These are phyloP conservation scores for Noctua comes DNA, from an alignment of 2,888 invertebrate species.

Conservation along the genomic window DNA sequence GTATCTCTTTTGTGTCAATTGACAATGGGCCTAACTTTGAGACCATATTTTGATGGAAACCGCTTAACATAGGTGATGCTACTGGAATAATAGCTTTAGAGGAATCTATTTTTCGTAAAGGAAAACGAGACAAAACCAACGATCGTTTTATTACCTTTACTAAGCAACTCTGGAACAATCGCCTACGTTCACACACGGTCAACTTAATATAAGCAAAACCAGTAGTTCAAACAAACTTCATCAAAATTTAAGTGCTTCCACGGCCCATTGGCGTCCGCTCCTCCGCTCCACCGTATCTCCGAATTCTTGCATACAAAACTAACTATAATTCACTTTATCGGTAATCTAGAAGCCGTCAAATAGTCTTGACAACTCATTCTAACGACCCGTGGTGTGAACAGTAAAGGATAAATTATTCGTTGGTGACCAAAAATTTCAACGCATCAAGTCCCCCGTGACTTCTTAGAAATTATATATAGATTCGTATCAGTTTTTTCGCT, in stretches of 20 bases:
- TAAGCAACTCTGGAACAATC: not conserved
- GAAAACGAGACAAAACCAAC: not conserved
- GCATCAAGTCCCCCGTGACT: conserved; percentile 79
- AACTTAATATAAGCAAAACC: conserved; percentile 52
- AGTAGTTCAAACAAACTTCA: conserved; percentile 64
- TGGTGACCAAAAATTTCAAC: conserved; percentile 81
- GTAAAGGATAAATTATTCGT: conserved; percentile 84
- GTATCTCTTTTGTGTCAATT: conserved; percentile 24
- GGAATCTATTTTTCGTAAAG: not conserved
- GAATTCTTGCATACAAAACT: conserved; percentile 85
- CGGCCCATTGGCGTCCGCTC: conserved; percentile 83
- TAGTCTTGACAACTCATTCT: conserved; percentile 86
- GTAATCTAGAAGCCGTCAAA: conserved; percentile 79
- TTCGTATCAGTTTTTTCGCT: conserved; percentile 85
- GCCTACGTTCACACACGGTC: conserved; percentile 23
- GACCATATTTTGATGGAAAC: conserved; percentile 22
- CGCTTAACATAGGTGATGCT: conserved; percentile 13
- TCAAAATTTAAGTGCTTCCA: conserved; percentile 74
- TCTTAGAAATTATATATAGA: conserved; percentile 87
- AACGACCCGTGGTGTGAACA: conserved; percentile 85
- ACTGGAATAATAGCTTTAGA: not conserved
- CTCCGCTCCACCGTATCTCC: conserved; percentile 76
- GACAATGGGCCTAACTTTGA: conserved; percentile 39
- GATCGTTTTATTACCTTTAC: not conserved
- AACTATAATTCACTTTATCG: conserved; percentile 82